phyloP scores from a whole-genome alignment of 2,888 invertebrate genomes.

The Chymomyza caudatula region DNA sequence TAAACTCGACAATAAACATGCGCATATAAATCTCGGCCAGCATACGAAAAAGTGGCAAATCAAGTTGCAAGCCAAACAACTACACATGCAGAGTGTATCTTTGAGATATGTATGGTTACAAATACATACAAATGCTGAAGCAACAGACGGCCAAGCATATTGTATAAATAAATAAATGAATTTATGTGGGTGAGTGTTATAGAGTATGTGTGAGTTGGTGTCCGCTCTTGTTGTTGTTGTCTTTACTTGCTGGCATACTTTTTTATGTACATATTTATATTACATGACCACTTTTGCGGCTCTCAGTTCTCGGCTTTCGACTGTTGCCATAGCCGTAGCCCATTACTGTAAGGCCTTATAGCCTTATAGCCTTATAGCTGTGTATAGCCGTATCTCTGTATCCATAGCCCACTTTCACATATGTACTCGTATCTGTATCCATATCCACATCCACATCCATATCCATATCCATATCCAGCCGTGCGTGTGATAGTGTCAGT shows the following conservation, averaged over 20 bases:
- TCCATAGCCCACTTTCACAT: constrained; percentile 15
- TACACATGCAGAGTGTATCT: constrained; percentile 29
- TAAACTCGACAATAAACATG: constrained; percentile 69
- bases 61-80: constrained; percentile 46
- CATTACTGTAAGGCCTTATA: neutral
- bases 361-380: neutral
- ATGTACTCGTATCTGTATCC: too few species aligned
- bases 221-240: neutral
- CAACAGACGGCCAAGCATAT: constrained; percentile 42
- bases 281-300: constrained; percentile 52
- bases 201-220: neutral
- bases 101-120: constrained; percentile 12
- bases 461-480: neutral
- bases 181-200: constrained; percentile 38
- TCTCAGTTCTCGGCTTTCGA: neutral
- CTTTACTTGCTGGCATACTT: neutral
- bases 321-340: neutral
- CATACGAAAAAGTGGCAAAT: constrained; percentile 53
- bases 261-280: constrained; percentile 58
- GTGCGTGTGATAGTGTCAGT: constrained; percentile 42
- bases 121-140: constrained; percentile 34
- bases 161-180: constrained; percentile 66
- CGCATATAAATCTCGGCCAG: constrained; percentile 55
- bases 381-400: neutral
- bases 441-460: constrained; percentile 11